phyloP scores from a whole-genome alignment of 2,797 vertebrate species.

The Tapirus indicus region DNA sequence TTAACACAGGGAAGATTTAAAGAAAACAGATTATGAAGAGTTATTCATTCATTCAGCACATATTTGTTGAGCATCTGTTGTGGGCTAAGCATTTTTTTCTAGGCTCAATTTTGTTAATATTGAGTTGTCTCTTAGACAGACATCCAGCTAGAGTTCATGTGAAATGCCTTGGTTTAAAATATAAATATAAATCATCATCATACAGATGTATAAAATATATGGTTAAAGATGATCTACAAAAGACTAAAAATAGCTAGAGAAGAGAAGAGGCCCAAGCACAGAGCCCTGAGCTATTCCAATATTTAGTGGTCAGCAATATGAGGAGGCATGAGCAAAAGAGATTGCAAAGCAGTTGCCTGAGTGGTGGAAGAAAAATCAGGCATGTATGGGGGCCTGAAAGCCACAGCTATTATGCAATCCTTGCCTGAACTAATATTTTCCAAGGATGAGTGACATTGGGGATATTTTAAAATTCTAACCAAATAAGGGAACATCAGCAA shows the following conservation, averaged over 20 bases:
- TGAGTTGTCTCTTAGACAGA: background rate
- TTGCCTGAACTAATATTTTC: background rate
- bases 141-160: background rate
- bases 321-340: background rate
- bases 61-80: background rate
- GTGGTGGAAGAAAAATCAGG: background rate
- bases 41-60: background rate
- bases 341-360: background rate
- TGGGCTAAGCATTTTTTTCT: background rate
- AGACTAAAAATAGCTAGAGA: background rate
- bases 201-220: background rate
- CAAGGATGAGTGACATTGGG: background rate
- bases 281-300: background rate
- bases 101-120: background rate
- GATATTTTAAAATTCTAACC: background rate
- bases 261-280: background rate
- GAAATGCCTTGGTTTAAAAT: background rate
- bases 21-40: background rate
- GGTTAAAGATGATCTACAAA: background rate
- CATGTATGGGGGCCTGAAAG: background rate
- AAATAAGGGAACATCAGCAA: background rate
- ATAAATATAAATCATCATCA: background rate
- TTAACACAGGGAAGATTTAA: background rate
- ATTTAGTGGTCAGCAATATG: background rate
- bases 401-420: background rate